A percentile compares a stretch with the other conserved stretches of the same genome.
These are phyloP conservation scores for Hozukius guyotensis DNA, from an alignment of 2,797 vertebrate genomes.

Conservation along the genomic window DNA sequence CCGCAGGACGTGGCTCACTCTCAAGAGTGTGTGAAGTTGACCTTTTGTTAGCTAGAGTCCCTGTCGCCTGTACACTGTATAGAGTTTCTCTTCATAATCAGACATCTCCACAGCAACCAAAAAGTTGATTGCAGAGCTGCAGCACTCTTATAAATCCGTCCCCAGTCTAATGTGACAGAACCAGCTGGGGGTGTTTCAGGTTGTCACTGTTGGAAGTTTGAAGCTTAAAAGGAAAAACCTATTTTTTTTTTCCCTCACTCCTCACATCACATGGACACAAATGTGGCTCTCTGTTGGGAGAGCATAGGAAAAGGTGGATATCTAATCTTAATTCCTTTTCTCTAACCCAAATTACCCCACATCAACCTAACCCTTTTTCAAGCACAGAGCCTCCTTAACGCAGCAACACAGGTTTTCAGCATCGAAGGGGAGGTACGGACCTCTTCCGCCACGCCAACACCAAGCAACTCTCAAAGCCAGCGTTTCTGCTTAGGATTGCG, in stretches of 20 bases:
- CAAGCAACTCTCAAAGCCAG: conserved; percentile 78
- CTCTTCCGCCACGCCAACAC: conserved; percentile 78
- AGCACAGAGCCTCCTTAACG: conserved; percentile 85
- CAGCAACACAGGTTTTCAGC: conserved; percentile 86
- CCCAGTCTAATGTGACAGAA: conserved; percentile 68
- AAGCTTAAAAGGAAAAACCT: conserved; percentile 66
- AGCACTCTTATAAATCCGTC: conserved; percentile 66
- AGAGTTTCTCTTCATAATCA: conserved; percentile 76
- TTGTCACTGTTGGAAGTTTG: conserved; percentile 82
- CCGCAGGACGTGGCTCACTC: conserved; percentile 73
- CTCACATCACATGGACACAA: conserved; percentile 70
- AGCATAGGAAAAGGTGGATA: conserved; percentile 81
- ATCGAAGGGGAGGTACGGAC: conserved; percentile 83
- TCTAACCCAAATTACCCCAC: conserved; percentile 89
- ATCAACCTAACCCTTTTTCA: conserved; percentile 87
- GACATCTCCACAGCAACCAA: conserved; percentile 81
- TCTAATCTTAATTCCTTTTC: conserved; percentile 87
- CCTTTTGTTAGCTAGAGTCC: conserved; percentile 73
- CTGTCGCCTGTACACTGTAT: conserved; percentile 70
- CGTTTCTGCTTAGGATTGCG: conserved; percentile 74
- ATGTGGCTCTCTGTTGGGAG: conserved; percentile 76
- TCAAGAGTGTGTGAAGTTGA: conserved; percentile 70
- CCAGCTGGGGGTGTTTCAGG: conserved; percentile 80
- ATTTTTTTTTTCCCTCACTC: conserved; percentile 50
- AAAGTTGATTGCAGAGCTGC: conserved; percentile 71